Evolutionary conservation across 2,888 invertebrate species (phyloP).

Genomic region (Meiosimyza decipiens): DNA sequence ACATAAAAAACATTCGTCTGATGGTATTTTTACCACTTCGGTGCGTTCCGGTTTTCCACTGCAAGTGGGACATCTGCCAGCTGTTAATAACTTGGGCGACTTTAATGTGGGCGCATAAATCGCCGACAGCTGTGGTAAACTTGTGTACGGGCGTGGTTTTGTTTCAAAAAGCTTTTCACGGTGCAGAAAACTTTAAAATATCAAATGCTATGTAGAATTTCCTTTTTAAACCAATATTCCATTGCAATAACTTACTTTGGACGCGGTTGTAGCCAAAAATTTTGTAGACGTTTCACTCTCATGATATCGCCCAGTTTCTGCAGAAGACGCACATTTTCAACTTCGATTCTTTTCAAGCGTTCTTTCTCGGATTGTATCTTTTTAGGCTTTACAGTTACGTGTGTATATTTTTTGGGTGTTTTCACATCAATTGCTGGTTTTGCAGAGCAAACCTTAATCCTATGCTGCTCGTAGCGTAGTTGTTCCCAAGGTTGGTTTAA

Average conservation of each 20-base stretch:
- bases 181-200: slow-evolving; percentile 56
- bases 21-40: slow-evolving; percentile 49
- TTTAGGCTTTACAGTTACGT: slow-evolving; percentile 77
- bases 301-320: slow-evolving; percentile 76
- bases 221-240: neutral
- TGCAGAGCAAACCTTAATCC: slow-evolving; percentile 75
- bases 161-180: slow-evolving; percentile 62
- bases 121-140: slow-evolving; percentile 54
- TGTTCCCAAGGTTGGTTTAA: slow-evolving; percentile 78
- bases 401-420: slow-evolving; percentile 73
- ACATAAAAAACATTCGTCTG: neutral
- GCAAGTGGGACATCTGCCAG: slow-evolving; percentile 59
- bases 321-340: slow-evolving; percentile 76
- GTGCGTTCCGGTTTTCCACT: slow-evolving; percentile 58
- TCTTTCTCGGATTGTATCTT: slow-evolving; percentile 77
- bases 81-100: slow-evolving; percentile 37
- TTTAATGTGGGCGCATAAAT: slow-evolving; percentile 45
- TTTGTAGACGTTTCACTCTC: slow-evolving; percentile 75
- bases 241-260: slow-evolving; percentile 67
- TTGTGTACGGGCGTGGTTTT: slow-evolving; percentile 48
- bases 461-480: slow-evolving; percentile 76
- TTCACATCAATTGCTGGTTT: slow-evolving; percentile 76
- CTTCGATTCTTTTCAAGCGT: slow-evolving; percentile 73
- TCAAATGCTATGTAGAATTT: neutral
- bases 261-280: slow-evolving; percentile 74